Base-by-base conservation (phyloP, 2,797 vertebrate genomes). In the Liparis tanakae region DNA sequence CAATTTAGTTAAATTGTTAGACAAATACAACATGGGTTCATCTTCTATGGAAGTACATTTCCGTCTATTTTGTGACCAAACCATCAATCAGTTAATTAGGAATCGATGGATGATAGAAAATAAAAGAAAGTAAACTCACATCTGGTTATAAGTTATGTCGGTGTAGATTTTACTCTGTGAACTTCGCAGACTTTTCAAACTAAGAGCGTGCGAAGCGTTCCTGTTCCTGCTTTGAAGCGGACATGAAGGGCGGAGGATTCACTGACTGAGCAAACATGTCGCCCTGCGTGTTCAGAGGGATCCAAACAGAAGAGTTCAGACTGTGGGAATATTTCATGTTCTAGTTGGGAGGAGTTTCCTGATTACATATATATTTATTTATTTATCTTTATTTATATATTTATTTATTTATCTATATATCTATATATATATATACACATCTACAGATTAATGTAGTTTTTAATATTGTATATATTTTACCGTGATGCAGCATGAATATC, bases 211-310 rank as follows among this genome's bases (percentile, higher is more conserved):
- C 3, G 2, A 4, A 2, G 3, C 9, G 54, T 7, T 54, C 20
- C 33, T 18, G 33, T 58, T 46, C 4, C n/a, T 22, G 20, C 50
- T 68, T 7, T 0, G 1, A 34, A 15, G 15, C 3, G 15, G 39
- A 48, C 68, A 12, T 22, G 4, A n/a, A 25, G 39, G 58, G 41
- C 12, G 55, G 48, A n/a, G 1, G 15, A 10, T 58, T 1, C 0
- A 66, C 34, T 4, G 1, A 46, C 56, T 59, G 2, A 62, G 3
- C 76, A 73, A 72, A 83, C 76, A 50, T 2, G 34, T 10, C 8
- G 15, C 7, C 18, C 55, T 14, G 75, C 44, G 6, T 2, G 17
- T 17, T 54, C 44, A 50, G 1, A 25, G 25, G 20, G 3, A 18
- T 41, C 18, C 7, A 12, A 44, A 7, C 14, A 50, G 33, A 25